These are phyloP conservation scores for Myotis findleyi DNA, from an alignment of 2,797 vertebrate genomes.

Conservation along the genomic window DNA sequence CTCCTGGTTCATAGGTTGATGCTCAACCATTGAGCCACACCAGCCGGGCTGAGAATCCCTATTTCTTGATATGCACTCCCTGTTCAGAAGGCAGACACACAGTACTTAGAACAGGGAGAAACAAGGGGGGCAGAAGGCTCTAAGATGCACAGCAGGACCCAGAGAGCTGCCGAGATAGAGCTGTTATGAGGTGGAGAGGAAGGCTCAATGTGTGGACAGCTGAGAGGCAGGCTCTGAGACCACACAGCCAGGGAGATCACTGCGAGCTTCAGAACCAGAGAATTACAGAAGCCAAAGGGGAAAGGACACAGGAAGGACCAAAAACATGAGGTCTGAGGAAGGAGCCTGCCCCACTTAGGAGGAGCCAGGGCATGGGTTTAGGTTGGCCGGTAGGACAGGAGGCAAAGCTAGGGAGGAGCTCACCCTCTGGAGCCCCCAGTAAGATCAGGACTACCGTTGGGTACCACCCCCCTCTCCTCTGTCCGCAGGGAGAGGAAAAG, in stretches of 20 bases:
- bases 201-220: background rate
- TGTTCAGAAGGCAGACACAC: background rate
- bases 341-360: too few relatives aligned
- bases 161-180: background rate
- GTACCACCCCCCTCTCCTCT: background rate
- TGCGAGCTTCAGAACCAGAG: background rate
- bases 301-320: background rate
- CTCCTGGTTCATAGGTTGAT: too few relatives aligned
- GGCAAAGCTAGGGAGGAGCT: rapidly evolving
- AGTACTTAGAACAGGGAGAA: background rate
- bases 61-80: background rate
- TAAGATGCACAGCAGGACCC: background rate
- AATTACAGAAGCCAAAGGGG: background rate
- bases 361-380: background rate
- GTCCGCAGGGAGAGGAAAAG: background rate
- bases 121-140: background rate
- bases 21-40: too few relatives aligned
- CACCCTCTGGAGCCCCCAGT: background rate
- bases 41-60: background rate
- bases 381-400: background rate
- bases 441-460: background rate
- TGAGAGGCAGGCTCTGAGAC: background rate
- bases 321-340: background rate
- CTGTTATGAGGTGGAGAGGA: background rate
- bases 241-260: background rate